A percentile compares a stretch with the other conserved stretches of the same genome.
Conservation (phyloP, 2,113 vertebrate genomes). For the Penelope pileata region DNA sequence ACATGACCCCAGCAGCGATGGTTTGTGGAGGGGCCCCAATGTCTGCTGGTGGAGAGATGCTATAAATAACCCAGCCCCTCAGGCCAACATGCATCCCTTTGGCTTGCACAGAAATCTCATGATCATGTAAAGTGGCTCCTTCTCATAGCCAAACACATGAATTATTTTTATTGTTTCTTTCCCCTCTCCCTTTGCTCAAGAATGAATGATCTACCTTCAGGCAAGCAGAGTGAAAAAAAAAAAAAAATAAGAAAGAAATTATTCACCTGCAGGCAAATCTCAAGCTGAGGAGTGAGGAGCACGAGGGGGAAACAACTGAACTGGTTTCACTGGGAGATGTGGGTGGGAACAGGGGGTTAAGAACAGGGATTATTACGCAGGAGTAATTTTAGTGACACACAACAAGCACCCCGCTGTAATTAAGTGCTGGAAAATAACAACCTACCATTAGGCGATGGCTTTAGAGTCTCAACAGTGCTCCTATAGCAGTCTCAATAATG, state of each 20-base stretch:
- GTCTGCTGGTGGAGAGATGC: background rate
- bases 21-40: background rate
- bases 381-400: background rate
- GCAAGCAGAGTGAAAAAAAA: background rate
- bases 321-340: background rate
- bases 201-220: background rate
- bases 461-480: background rate
- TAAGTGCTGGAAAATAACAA: slow-evolving; percentile 22
- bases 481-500: background rate
- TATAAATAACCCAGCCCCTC: background rate
- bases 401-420: background rate
- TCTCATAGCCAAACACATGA: background rate
- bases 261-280: background rate
- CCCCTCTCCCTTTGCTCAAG: background rate
- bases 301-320: background rate
- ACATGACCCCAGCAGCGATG: background rate
- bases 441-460: background rate
- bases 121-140: background rate
- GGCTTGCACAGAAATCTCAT: background rate
- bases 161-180: background rate
- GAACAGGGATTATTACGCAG: background rate
- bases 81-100: background rate
- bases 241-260: background rate
- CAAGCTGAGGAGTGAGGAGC: background rate
- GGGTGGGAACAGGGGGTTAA: background rate